Conservation (phyloP, 1,140 invertebrate genomes). For the Helicoverpa zea region DNA sequence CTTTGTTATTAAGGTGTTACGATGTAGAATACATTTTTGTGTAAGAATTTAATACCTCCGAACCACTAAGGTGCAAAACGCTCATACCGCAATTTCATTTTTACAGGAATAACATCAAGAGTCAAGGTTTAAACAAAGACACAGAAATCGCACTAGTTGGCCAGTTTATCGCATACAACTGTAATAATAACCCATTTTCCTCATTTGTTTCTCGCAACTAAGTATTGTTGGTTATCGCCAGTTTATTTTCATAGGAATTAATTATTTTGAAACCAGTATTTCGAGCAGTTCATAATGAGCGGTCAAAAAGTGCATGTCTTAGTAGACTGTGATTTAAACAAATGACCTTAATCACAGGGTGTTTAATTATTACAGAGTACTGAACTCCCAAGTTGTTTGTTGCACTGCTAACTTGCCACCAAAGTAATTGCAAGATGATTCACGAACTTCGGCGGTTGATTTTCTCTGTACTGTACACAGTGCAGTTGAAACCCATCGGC, state of each 20-base stretch:
- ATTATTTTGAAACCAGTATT: not conserved
- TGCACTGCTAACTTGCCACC: not conserved
- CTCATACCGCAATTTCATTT: too few species aligned
- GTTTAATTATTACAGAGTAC: too few species aligned
- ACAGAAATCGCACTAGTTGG: not conserved
- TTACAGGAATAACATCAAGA: too few species aligned
- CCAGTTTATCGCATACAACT: slow-evolving; percentile 18
- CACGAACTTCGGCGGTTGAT: not conserved
- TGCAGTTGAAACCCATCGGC: not conserved
- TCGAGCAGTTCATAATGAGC: not conserved
- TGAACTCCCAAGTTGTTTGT: not conserved
- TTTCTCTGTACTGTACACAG: not conserved
- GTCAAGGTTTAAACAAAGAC: not conserved
- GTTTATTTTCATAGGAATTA: not conserved
- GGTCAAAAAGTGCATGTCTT: too few species aligned
- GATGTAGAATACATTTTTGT: too few species aligned
- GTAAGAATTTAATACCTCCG: too few species aligned
- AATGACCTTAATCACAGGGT: too few species aligned
- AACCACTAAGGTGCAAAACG: too few species aligned
- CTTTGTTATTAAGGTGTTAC: not conserved
- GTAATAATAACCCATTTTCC: slow-evolving; percentile 21
- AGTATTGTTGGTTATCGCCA: not conserved
- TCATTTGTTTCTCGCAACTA: slow-evolving; percentile 12
- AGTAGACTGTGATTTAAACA: too few species aligned
- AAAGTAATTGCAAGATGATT: slow-evolving; percentile 2